A percentile compares a stretch with the other conserved stretches of the same genome.
Evolutionary conservation across 1,140 invertebrate genomes (phyloP).

Genomic region (Formica exsecta): DNA sequence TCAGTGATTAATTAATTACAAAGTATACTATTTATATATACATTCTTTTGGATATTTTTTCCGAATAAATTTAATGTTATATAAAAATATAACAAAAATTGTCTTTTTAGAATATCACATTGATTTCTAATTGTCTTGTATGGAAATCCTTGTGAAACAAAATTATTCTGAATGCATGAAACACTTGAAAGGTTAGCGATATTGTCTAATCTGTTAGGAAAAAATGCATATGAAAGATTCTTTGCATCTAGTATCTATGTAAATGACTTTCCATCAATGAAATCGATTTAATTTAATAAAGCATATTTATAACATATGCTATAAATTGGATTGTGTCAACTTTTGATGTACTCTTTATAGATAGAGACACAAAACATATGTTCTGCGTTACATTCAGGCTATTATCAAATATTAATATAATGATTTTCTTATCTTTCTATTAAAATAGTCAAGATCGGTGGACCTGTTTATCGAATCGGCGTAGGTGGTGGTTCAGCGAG

Average conservation of each 20-base stretch:
- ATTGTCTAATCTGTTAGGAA: neutral
- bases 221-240: neutral
- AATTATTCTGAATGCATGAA: neutral
- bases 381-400: neutral
- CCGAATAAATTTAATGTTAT: constrained; percentile 6
- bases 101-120: neutral
- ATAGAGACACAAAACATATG: neutral
- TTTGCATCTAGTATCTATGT: neutral
- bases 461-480: constrained; percentile 98
- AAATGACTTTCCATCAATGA: neutral
- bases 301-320: constrained; percentile 1
- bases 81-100: neutral
- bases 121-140: neutral
- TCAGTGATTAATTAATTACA: constrained; percentile 6
- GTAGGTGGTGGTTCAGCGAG: constrained; percentile 98
- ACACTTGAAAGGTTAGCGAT: neutral
- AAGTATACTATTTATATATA: neutral
- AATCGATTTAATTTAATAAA: constrained; percentile 6
- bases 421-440: neutral
- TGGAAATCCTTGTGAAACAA: neutral
- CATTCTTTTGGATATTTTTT: constrained; percentile 29
- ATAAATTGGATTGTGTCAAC: neutral
- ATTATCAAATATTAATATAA: neutral
- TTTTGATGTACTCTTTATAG: neutral
- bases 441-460: constrained; percentile 88